Evolutionary conservation across 2,888 invertebrate genomes (phyloP).

Genomic region (Campoplex capitator): DNA sequence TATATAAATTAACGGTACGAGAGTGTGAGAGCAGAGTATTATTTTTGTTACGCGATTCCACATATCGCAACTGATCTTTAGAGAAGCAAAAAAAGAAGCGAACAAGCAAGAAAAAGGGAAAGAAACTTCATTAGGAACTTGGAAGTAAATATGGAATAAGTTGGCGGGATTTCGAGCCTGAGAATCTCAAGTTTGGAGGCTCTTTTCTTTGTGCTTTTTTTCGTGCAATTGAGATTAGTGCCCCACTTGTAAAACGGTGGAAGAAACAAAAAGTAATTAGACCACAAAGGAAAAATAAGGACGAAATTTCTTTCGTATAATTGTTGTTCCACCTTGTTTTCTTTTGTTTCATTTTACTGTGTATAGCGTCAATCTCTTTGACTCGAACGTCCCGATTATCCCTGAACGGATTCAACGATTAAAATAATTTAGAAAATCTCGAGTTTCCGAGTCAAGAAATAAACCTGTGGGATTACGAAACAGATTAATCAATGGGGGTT

Average conservation of each 20-base stretch:
- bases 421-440: conserved; percentile 55
- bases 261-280: neutral
- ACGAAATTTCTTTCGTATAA: neutral
- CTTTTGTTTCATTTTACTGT: conserved; percentile 45
- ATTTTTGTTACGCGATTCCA: conserved; percentile 71
- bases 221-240: conserved; percentile 46
- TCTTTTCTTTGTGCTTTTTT: conserved; percentile 24
- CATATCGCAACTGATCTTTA: conserved; percentile 68
- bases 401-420: conserved; percentile 61
- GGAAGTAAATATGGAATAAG: conserved; percentile 29
- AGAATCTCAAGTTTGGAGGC: conserved; percentile 34
- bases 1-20: conserved; percentile 56
- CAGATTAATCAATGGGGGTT: conserved; percentile 25
- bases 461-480: conserved; percentile 37
- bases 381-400: conserved; percentile 65
- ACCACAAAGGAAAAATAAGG: neutral
- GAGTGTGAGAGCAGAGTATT: conserved; percentile 59
- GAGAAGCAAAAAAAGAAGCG: conserved; percentile 37
- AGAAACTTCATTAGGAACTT: conserved; percentile 46
- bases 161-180: conserved; percentile 27
- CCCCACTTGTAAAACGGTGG: neutral
- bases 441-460: conserved; percentile 2
- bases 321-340: conserved; percentile 12
- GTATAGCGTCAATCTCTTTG: conserved; percentile 54
- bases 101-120: conserved; percentile 23